Conservation (phyloP, 23 tunicate species). For the Phallusia fumigata region DNA sequence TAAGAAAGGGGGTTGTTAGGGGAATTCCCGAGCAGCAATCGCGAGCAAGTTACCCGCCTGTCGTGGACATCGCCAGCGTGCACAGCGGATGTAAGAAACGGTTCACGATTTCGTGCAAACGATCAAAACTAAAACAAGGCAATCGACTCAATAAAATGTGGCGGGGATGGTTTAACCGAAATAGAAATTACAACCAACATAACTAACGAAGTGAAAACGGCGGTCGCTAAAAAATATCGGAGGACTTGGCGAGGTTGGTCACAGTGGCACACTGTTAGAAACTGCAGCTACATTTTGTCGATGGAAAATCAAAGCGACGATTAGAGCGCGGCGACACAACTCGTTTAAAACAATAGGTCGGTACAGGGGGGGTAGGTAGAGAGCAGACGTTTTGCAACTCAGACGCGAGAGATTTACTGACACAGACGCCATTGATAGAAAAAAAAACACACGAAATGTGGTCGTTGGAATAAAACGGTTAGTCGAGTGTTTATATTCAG, state of each 20-base stretch:
- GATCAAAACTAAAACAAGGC: background rate
- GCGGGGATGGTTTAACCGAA: background rate
- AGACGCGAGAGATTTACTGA: background rate
- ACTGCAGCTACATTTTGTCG: constrained; percentile 13
- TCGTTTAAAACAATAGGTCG: background rate
- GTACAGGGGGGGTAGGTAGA: background rate
- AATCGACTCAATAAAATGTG: constrained; percentile 4
- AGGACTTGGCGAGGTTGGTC: constrained; percentile 14
- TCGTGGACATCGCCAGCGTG: background rate
- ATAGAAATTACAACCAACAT: background rate
- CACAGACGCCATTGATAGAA: background rate
- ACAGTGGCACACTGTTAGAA: constrained; percentile 5
- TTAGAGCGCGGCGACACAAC: constrained; percentile 5
- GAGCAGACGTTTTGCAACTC: constrained; percentile 5
- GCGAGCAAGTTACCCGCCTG: background rate
- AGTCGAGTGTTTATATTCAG: background rate
- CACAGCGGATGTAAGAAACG: background rate
- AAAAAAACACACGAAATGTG: background rate
- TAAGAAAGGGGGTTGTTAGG: background rate
- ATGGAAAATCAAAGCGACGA: background rate
- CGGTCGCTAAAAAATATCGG: constrained; percentile 6
- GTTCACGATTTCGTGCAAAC: constrained; percentile 4
- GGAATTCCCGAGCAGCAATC: background rate
- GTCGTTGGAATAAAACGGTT: background rate
- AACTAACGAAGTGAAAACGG: constrained; percentile 10